Base-by-base conservation (phyloP, 2,888 invertebrate genomes). In the Meliscaeva auricollis region DNA sequence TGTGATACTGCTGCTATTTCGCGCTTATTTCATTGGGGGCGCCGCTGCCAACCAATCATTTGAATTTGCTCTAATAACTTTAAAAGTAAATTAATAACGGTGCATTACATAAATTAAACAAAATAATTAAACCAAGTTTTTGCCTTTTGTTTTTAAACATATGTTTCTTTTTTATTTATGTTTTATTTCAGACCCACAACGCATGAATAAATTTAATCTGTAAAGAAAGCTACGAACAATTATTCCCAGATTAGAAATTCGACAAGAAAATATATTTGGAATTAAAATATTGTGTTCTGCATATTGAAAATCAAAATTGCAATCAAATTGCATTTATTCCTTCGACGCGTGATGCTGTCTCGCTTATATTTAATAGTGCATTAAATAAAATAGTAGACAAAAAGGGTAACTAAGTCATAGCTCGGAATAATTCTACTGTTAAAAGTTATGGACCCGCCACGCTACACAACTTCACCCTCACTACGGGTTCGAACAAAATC, bases 401-500 rank as follows among this genome's bases (percentile, higher is more conserved):
- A 15, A 26, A 62, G n/a, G n/a, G n/a, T n/a, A 41, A 20, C 1
- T 6, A 68, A 73, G 15, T 15, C 8, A n/a, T 22, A 62, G 73
- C 60, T 68, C 73, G 46, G 22, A 58, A 64, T 17, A 66, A 77
- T 77, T 77, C 72, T 52, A 82, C 30, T 60, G 32, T 41, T 56
- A 26, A 38, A 44, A 66, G 58, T 30, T 88, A 91, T 91, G 91
- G 91, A 91, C 74, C 91, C 91, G 85, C 90, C 91, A 90, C 91
- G 91, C 79, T 91, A 90, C 88, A 91, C 89, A 88, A 90, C 90
- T 81, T 92, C 92, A 89, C 91, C 92, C 26, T 92, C 92, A 85
- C 84, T 92, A 87, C 91, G 92, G 87, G 91, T 91, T 87, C 92
- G 92, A 88, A 92, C 91, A 88, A 91, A 91, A 87, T 91, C 91